Conservation (phyloP, 2,113 vertebrate genomes). For the Callipepla squamata region DNA sequence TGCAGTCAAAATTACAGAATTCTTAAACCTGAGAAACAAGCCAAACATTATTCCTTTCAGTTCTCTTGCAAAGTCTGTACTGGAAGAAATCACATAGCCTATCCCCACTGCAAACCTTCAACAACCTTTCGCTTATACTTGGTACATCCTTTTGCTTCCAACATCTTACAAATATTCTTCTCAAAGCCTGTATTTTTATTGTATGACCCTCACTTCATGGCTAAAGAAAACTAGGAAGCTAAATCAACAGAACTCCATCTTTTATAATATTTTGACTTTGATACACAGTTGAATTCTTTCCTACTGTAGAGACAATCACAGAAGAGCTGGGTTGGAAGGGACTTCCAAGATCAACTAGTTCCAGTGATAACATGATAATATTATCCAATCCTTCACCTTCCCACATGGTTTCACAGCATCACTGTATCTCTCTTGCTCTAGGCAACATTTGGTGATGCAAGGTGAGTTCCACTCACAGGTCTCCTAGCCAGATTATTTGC, state of each 20-base stretch:
- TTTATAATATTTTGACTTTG: neutral
- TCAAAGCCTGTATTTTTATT: neutral
- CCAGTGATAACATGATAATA: too few relatives aligned
- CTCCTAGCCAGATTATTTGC: neutral
- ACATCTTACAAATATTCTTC: neutral
- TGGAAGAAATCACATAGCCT: neutral
- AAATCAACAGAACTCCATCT: neutral
- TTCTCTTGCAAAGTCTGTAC: neutral
- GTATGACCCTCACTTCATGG: neutral
- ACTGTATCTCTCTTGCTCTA: neutral
- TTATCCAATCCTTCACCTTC: neutral
- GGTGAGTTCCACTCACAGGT: neutral
- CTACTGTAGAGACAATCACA: neutral
- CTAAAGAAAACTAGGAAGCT: neutral
- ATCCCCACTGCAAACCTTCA: neutral
- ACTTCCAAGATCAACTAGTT: too few relatives aligned
- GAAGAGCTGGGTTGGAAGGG: too few relatives aligned
- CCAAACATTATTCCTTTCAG: constrained; percentile 11
- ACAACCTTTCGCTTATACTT: neutral
- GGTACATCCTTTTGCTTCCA: neutral
- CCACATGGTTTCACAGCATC: neutral
- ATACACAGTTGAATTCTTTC: neutral
- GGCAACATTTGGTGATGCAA: neutral
- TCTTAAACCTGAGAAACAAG: neutral
- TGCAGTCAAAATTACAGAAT: neutral